Evolutionary conservation across 2,888 invertebrate species (phyloP), one percentile per base, ranked within the genome.

Genomic region (Julus scandinavius): DNA sequence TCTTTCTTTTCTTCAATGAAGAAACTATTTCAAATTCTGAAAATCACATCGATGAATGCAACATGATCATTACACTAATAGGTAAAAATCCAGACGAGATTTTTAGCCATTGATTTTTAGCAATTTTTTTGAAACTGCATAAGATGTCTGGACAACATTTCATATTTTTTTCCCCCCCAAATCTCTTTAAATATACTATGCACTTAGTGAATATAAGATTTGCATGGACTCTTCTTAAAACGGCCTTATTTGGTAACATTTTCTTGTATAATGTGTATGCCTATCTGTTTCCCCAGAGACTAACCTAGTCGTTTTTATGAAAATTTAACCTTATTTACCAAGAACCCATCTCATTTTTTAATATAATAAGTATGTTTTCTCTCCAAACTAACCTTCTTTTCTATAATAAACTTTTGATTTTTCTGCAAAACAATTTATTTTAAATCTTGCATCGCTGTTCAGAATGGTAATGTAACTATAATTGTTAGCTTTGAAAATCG

Each of bases 1-100:
- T 72, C 6, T 45, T 72, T 29, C n/a, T 29, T 20, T 29, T 72
- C n/a, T 7, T 72, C 29, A 1, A 2, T 20, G n/a, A 72, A n/a
- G n/a, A n/a, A 72, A 11, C 72, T 72, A 9, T 11, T 72, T n/a
- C 3, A 15, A 15, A 72, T 29, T 29, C 15, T 54, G 54, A 54
- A 15, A 54, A 15, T 54, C 54, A 3, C 15, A 3, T 54, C 54
- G 54, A 20, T 20, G 11, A 20, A 7, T 72, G 29, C 3, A 1
- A 20, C 72, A 29, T 72, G 20, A 72, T 72, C 72, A 72, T 72
- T 72, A 72, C 72, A 11, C 72, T 72, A 72, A 72, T 72, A 29
- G 72, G 72, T 72, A 29, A 72, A 72, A 29, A 13, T 29, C 72
- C 29, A n/a, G 72, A 29, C 3, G 20, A 9, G 9, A 2, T 72